Conservation (phyloP, 30 jellyfish, hydroid and myxozoan genomes). For the Pseudorhiza aurosa region DNA sequence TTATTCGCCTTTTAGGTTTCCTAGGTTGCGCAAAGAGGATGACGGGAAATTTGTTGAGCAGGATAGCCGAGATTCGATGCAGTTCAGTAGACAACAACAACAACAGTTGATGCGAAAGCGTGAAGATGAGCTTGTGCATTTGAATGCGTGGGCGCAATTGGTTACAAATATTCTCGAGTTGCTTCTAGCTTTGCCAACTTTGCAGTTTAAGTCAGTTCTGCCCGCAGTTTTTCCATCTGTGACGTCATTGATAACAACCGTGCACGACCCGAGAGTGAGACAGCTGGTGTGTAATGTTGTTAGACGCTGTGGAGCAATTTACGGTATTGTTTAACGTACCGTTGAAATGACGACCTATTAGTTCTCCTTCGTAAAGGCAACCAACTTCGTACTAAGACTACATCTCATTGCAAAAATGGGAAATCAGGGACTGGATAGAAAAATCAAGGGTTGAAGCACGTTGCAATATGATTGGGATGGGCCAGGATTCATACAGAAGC, state of each 20-base stretch:
- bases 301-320: conserved; percentile 97
- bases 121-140: conserved; percentile 88
- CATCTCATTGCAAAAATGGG: too few species aligned
- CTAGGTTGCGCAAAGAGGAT: conserved; percentile 71
- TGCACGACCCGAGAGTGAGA: conserved; percentile 91
- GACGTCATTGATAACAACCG: conserved; percentile 92
- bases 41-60: conserved; percentile 71
- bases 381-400: too few species aligned
- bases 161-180: conserved; percentile 87
- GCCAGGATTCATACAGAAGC: too few species aligned
- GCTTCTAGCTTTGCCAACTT: conserved; percentile 93
- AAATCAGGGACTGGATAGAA: too few species aligned
- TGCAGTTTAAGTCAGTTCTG: conserved; percentile 92
- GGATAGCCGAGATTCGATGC: conserved; percentile 61
- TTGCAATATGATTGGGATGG: too few species aligned
- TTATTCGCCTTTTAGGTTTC: conserved; percentile 77
- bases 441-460: too few species aligned
- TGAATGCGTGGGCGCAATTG: conserved; percentile 94
- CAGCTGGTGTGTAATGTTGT: conserved; percentile 98
- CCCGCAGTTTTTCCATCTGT: conserved; percentile 99
- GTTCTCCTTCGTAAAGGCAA: too few species aligned
- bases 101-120: conserved; percentile 60
- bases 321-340: conserved; percentile 91
- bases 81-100: conserved; percentile 55
- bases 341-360: too few species aligned